Conservation (phyloP, 30 jellyfish, hydroid and myxozoan genomes). For the Aurelia sp. region DNA sequence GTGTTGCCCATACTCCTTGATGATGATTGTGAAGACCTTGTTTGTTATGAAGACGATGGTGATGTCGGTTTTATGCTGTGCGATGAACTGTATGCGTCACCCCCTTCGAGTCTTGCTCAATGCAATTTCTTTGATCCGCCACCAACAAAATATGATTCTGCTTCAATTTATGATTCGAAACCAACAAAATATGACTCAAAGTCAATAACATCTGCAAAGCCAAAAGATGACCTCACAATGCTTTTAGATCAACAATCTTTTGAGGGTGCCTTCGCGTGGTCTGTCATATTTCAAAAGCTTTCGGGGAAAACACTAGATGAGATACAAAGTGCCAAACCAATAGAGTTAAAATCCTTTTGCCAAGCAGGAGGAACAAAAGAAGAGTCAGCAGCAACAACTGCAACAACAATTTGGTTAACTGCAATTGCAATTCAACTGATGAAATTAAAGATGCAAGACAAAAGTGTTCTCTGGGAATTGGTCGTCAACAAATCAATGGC, state of each 20-base stretch:
- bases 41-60: too few relatives aligned
- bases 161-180: too few relatives aligned
- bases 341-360: neutral
- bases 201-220: neutral
- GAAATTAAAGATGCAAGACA: neutral
- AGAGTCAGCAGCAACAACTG: neutral
- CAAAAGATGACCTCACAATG: neutral
- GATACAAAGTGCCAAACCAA: neutral
- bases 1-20: too few relatives aligned
- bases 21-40: too few relatives aligned
- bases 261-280: conserved; percentile 1
- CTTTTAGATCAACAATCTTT: neutral
- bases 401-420: neutral
- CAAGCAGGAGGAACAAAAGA: neutral
- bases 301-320: neutral
- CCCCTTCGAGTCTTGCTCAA: too few relatives aligned
- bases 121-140: too few relatives aligned
- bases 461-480: neutral
- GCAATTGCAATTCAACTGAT: neutral
- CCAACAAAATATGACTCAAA: too few relatives aligned
- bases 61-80: too few relatives aligned
- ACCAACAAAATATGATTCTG: too few relatives aligned
- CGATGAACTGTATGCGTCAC: too few relatives aligned
- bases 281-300: neutral
- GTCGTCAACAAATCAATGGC: neutral